Evolutionary conservation across 2,888 invertebrate genomes (phyloP).

Genomic region (Abscondita cerata): DNA sequence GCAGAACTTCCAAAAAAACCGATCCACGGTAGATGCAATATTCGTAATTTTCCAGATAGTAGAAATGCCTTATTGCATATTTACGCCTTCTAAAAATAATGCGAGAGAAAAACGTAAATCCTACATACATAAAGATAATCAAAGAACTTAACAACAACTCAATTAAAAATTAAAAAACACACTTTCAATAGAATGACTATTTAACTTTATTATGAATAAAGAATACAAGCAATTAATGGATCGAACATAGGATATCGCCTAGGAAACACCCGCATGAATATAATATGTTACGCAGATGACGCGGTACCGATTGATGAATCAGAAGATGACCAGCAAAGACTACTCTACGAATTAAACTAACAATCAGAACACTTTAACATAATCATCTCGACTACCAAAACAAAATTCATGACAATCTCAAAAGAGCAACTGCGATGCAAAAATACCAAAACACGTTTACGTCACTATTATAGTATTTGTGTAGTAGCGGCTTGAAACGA

Average conservation of each 20-base stretch:
- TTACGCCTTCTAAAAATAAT: background rate
- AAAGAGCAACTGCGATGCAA: background rate
- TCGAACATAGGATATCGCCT: background rate
- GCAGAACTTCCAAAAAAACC: background rate
- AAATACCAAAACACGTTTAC: no score
- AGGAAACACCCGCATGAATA: background rate
- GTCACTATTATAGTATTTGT: no score
- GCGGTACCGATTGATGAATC: no score
- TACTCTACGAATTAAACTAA: background rate
- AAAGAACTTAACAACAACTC: background rate
- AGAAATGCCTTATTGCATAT: background rate
- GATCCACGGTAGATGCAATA: background rate
- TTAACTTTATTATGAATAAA: no score
- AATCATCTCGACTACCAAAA: background rate
- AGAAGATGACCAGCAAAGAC: background rate
- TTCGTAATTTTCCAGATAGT: background rate
- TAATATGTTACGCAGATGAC: background rate
- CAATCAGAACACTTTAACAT: background rate
- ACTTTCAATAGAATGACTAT: no score
- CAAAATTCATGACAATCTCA: no score
- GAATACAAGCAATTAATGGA: background rate
- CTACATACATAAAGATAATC: background rate
- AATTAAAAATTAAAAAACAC: background rate
- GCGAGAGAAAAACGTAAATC: background rate
- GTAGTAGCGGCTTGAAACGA: no score